Evolutionary conservation across 2,888 invertebrate genomes (phyloP).

Genomic region (Cheilosia impressa): DNA sequence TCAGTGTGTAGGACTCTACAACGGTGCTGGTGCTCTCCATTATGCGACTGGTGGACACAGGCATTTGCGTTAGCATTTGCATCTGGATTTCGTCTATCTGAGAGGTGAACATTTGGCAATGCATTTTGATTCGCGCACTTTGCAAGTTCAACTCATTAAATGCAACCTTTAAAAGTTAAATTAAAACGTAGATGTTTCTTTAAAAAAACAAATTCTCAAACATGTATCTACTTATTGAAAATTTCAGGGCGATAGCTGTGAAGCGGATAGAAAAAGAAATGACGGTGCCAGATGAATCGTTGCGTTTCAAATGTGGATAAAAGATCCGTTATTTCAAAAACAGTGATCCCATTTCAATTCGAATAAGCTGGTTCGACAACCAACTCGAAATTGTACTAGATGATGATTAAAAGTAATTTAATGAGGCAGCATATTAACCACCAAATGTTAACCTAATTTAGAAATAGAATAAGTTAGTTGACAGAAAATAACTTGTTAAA

Average conservation of each 20-base stretch:
- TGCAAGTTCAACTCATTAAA: too few species aligned
- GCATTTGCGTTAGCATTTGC: not conserved
- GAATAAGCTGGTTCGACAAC: too few species aligned
- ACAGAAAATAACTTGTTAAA: too few species aligned
- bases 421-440: not conserved
- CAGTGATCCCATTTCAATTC: slow-evolving; percentile 35
- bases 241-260: not conserved
- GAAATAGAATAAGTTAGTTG: too few species aligned
- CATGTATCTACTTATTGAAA: too few species aligned
- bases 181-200: too few species aligned
- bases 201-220: too few species aligned
- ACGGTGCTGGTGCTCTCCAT: not conserved
- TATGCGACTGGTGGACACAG: not conserved
- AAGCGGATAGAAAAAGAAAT: not conserved
- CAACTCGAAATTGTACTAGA: too few species aligned
- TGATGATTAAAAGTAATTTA: too few species aligned
- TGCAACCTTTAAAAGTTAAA: too few species aligned
- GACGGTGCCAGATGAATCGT: not conserved
- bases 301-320: slow-evolving; percentile 19
- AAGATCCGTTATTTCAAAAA: slow-evolving; percentile 34
- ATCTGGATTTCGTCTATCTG: not conserved
- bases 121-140: too few species aligned
- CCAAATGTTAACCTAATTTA: not conserved
- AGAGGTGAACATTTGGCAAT: too few species aligned
- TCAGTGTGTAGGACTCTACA: slow-evolving; percentile 8